phyloP scores from a whole-genome alignment of 2,888 invertebrate genomes.

The Limnephilus auricula region DNA sequence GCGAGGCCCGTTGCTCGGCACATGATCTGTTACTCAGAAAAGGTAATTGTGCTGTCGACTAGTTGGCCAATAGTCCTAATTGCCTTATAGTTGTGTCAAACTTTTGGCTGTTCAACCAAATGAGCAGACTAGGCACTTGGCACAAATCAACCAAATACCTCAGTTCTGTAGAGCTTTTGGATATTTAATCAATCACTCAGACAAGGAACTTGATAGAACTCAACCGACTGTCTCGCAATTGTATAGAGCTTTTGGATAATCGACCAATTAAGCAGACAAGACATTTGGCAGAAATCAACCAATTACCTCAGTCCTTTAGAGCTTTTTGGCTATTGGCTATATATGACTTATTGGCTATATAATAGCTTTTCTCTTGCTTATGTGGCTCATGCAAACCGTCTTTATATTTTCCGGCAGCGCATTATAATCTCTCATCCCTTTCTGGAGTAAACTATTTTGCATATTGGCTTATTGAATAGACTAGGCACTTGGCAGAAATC shows the following conservation, averaged over 20 bases:
- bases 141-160: not conserved
- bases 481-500: not conserved
- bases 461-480: not conserved
- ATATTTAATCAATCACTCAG: not conserved
- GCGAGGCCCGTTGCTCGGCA: constrained; percentile 72
- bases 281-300: not conserved
- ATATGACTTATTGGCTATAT: too few species aligned
- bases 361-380: too few species aligned
- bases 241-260: not conserved
- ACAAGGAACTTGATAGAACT: not conserved
- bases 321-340: not conserved
- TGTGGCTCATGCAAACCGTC: too few species aligned
- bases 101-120: not conserved
- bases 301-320: not conserved
- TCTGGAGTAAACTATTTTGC: too few species aligned
- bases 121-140: not conserved
- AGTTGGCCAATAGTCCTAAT: not conserved
- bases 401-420: too few species aligned
- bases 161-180: not conserved
- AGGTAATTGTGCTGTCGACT: constrained; percentile 69
- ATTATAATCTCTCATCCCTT: too few species aligned
- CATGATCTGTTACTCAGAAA: constrained; percentile 77
- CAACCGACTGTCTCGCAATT: not conserved
- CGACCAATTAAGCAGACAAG: not conserved
- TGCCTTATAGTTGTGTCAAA: not conserved